Percentiles rank a stretch among this genome's conserved stretches.
phyloP scores from a whole-genome alignment of 2,797 vertebrate species.

The Psittacula echo region DNA sequence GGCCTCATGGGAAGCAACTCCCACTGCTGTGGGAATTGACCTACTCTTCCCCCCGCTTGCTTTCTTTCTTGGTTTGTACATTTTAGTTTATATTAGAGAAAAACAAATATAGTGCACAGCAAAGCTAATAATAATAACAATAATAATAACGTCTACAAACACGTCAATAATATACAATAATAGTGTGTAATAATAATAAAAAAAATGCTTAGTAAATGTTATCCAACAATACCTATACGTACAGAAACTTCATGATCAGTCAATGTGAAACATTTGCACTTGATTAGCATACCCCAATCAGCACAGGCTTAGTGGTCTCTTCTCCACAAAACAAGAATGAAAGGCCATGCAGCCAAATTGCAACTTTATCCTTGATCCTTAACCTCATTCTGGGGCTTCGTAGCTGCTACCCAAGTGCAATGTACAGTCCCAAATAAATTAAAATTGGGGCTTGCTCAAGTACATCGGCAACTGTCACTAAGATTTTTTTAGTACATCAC shows the following conservation, averaged over 20 bases:
- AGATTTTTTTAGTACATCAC: background rate
- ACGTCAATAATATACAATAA: background rate
- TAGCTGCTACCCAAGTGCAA: background rate
- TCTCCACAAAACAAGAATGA: background rate
- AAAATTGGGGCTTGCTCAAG: fast-evolving
- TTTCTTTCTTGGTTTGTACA: constrained; percentile 16
- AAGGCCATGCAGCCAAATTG: background rate
- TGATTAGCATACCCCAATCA: background rate
- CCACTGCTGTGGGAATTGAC: constrained; percentile 5
- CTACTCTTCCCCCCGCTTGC: background rate
- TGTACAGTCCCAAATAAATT: background rate
- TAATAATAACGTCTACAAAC: background rate
- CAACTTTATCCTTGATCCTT: background rate
- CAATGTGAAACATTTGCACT: background rate
- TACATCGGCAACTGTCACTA: background rate
- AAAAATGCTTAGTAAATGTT: background rate
- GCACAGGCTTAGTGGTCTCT: background rate
- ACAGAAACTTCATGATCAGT: background rate
- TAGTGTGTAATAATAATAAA: background rate
- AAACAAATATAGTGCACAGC: background rate
- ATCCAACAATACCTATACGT: background rate
- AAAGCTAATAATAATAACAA: background rate
- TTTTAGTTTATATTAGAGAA: background rate
- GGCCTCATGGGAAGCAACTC: constrained; percentile 27
- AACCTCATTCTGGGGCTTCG: background rate